Evolutionary conservation across 2,797 vertebrate species (phyloP), one percentile per base, ranked within the genome.

Genomic region (Glossophaga mutica): DNA sequence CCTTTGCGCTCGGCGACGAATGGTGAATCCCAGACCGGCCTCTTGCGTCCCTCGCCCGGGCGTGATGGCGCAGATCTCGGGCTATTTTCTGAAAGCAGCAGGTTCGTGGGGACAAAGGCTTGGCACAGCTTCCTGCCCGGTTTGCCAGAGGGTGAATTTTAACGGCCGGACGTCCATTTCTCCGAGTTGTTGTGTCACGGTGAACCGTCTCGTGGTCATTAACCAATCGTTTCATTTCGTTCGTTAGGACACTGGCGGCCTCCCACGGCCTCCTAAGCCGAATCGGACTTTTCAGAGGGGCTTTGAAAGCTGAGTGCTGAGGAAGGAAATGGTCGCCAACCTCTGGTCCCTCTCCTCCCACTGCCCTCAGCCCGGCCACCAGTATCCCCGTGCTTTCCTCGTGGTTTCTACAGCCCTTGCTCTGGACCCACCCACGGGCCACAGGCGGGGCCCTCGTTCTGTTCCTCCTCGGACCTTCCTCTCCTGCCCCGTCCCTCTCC

Each of bases 11-110:
- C 97, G 95, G 94, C 46, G 77, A 92, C 89, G 92, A 97, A 94
- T 81, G 57, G 4, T 98, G 98, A 98, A 98, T 98, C 97, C 97
- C 98, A 97, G 39, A 22, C 94, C 88, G 96, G 82, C 78, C 93
- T 65, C 97, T 97, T n/a, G n/a, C n/a, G n/a, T 94, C 95, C 96
- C 92, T 94, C 93, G 96, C 91, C 95, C 95, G 90, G 97, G 97
- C 97, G 96, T 96, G 97, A 96, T 94, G 96, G 87, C 97, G 94
- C 92, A 98, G 96, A 91, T 97, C 93, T 97, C 97, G 92, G 88
- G 92, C 91, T 96, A 71, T 91, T 95, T 93, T 95, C 94, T 83
- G 85, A 95, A 97, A 96, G 86, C 81, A 96, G 71, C 92, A 96
- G 78, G 94, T 98, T 97, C 96, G 96, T 94, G 91, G 90, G 84